These are phyloP conservation scores for Drosophila differens DNA, from an alignment of 2,888 invertebrate genomes.

Conservation along the genomic window DNA sequence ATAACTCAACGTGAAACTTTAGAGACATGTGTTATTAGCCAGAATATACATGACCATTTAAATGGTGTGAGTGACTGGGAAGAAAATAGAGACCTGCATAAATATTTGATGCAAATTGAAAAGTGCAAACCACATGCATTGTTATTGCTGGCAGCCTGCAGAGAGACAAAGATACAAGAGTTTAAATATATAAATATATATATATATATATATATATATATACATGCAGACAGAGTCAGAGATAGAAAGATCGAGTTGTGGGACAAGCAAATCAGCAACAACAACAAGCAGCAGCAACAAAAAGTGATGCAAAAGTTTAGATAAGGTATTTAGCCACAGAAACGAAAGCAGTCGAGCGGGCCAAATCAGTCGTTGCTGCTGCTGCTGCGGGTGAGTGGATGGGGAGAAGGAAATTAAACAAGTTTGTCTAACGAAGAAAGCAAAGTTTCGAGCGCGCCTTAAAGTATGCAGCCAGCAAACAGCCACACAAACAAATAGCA, in stretches of 20 bases:
- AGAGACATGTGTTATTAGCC: constrained; percentile 66
- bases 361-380: not conserved
- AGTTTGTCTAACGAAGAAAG: constrained; percentile 74
- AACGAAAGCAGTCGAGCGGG: constrained; percentile 27
- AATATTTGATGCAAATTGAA: constrained; percentile 62
- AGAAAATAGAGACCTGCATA: constrained; percentile 31
- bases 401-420: constrained; percentile 78
- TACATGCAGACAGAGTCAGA: constrained; percentile 10
- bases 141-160: constrained; percentile 19
- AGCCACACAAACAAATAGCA: constrained; percentile 44
- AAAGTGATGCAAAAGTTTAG: constrained; percentile 62
- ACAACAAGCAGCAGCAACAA: constrained; percentile 29
- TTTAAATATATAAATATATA: not conserved
- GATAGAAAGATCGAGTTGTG: constrained; percentile 23
- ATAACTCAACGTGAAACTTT: constrained; percentile 51
- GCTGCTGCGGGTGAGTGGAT: constrained; percentile 15
- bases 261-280: constrained; percentile 53
- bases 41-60: constrained; percentile 49
- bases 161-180: constrained; percentile 2
- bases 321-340: constrained; percentile 55
- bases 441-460: constrained; percentile 73
- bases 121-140: constrained; percentile 51
- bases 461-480: constrained; percentile 68
- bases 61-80: constrained; percentile 2
- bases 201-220: not conserved